Evolutionary conservation across 2,888 invertebrate genomes (phyloP).

Genomic region (Tolmerus cingulatus): DNA sequence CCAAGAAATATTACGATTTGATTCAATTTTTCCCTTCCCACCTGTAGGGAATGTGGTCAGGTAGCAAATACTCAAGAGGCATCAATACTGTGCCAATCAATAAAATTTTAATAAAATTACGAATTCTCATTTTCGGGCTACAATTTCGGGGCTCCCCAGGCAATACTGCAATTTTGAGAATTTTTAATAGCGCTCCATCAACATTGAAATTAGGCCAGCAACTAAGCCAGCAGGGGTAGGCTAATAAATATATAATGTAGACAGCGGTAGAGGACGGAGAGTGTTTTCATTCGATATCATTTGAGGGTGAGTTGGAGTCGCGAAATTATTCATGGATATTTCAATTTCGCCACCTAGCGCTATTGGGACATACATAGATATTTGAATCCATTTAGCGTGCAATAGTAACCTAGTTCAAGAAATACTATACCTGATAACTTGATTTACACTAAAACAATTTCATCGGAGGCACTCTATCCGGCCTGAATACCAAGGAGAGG

Average conservation of each 20-base stretch:
- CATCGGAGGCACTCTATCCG: neutral
- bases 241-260: neutral
- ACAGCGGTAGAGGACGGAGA: neutral
- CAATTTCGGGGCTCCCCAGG: neutral
- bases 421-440: neutral
- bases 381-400: neutral
- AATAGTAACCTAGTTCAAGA: neutral
- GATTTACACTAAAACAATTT: conserved; percentile 4
- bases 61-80: neutral
- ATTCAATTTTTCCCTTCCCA: neutral
- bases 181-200: neutral
- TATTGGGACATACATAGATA: neutral
- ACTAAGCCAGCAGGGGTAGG: neutral
- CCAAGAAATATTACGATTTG: neutral
- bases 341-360: neutral
- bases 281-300: neutral
- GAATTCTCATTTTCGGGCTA: neutral
- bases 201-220: neutral
- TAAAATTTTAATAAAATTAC: neutral
- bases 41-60: neutral
- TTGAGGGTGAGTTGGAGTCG: neutral
- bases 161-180: neutral
- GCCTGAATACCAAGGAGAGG: neutral
- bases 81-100: neutral
- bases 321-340: neutral